Conservation (phyloP, 2,113 vertebrate genomes). For the Diglossa brunneiventris region DNA sequence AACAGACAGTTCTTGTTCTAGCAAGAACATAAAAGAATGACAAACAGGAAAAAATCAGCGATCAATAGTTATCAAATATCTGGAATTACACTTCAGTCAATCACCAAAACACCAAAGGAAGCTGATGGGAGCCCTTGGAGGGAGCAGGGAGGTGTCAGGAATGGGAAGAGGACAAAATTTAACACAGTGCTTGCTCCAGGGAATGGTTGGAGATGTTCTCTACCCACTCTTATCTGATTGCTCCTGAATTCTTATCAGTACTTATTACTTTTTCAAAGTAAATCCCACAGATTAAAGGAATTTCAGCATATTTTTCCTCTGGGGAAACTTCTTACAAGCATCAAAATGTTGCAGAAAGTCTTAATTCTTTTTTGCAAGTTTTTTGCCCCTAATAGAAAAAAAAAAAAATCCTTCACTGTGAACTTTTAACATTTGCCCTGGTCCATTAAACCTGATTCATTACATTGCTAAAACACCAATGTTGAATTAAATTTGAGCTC, state of each 20-base stretch:
- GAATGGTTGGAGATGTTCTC: background rate
- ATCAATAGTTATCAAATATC: background rate
- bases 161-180: background rate
- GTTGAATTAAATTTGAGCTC: background rate
- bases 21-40: background rate
- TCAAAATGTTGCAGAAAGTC: background rate
- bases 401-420: background rate
- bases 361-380: background rate
- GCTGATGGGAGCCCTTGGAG: background rate
- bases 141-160: background rate
- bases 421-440: conserved; percentile 18
- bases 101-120: background rate
- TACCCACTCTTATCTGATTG: background rate
- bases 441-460: background rate
- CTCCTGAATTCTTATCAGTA: background rate
- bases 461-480: background rate
- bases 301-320: background rate
- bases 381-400: background rate
- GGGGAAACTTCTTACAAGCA: background rate
- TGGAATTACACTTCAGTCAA: background rate
- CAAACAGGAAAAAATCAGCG: background rate
- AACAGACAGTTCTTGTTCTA: background rate
- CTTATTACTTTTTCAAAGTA: background rate
- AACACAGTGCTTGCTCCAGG: background rate
- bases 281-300: background rate